Evolutionary conservation across 2,797 vertebrate genomes (phyloP), one percentile per base, ranked within the genome.

Genomic region (Paguma larvata): DNA sequence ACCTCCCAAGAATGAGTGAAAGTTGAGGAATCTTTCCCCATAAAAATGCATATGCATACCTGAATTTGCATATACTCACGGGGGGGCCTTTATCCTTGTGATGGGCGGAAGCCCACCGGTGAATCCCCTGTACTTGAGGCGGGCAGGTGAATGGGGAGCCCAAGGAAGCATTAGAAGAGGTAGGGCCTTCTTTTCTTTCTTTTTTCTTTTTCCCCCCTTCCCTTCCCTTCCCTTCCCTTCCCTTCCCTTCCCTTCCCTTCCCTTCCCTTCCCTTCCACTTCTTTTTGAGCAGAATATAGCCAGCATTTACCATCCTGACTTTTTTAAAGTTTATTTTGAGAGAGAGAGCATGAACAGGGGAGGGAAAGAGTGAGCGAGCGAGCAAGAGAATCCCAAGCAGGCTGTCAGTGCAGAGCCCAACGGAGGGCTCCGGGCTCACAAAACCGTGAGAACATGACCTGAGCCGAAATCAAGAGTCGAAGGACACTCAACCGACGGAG

Each of bases 1-100:
- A 82, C 38, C 41, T 80, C 73, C 38, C 62, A 73, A 59, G 62
- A 72, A 68, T 65, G 63, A 59, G 19, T 67, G 85, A 68, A 92
- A 88, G 25, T 23, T 44, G 78, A 89, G 63, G 63, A 82, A 1
- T 32, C 38, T 46, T 88, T 85, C 27, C n/a, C 62, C n/a, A 73
- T 62, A n/a, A 72, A 72, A 48, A 75, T 4, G 27, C 73, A 25
- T 11, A 27, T 21, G 23, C 6, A 3, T 6, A 34, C 12, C 19
- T 21, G 0, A 5, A 2, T 93, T 82, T 67, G 72, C 77, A 62
- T 88, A 34, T 6, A n/a, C 75, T 65, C 87, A 25, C 46, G 12
- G 56, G 32, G 32, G 19, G 79, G 38, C 9, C 32, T 62, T 44
- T n/a, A 13, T 41, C 44, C 21, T 73, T 41, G 25, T 5, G 23